phyloP scores from a whole-genome alignment of 1,140 invertebrate genomes.

The Nasonia longicornis region DNA sequence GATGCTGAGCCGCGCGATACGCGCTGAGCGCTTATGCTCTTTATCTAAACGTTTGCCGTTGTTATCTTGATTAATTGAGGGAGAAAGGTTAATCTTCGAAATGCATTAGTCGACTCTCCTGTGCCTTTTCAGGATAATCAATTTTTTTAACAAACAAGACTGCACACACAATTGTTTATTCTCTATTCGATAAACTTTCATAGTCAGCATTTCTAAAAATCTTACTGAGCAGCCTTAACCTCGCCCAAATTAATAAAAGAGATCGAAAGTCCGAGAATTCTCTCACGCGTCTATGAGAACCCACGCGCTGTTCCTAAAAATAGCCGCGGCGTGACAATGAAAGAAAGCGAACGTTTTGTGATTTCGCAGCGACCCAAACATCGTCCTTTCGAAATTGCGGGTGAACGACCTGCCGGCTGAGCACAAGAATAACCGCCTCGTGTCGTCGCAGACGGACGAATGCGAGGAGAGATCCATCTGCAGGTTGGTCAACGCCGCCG shows the following conservation, averaged over 20 bases:
- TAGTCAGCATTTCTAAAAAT: too few relatives aligned
- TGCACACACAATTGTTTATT: too few relatives aligned
- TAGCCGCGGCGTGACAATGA: background rate
- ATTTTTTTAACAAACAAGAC: too few relatives aligned
- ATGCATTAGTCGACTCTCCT: too few relatives aligned
- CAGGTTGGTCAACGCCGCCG: conserved; percentile 56
- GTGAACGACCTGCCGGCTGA: conserved; percentile 58
- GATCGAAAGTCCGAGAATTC: too few relatives aligned
- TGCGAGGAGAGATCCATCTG: conserved; percentile 63
- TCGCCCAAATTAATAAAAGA: too few relatives aligned
- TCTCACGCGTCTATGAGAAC: background rate
- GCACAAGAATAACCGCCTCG: conserved; percentile 52
- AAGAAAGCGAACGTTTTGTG: conserved; percentile 29
- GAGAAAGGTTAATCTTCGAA: too few relatives aligned
- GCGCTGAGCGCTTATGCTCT: background rate
- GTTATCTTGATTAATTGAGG: too few relatives aligned
- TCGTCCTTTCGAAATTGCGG: conserved; percentile 59
- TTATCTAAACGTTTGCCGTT: background rate
- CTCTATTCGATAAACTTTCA: too few relatives aligned
- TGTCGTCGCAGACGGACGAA: background rate
- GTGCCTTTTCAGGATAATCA: too few relatives aligned
- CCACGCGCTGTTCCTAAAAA: background rate
- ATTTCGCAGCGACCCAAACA: conserved; percentile 55
- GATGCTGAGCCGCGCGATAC: background rate
- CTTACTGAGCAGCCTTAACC: too few relatives aligned